Evolutionary conservation across 2,113 vertebrate genomes (phyloP).

Genomic region (Phyllostomus discolor): DNA sequence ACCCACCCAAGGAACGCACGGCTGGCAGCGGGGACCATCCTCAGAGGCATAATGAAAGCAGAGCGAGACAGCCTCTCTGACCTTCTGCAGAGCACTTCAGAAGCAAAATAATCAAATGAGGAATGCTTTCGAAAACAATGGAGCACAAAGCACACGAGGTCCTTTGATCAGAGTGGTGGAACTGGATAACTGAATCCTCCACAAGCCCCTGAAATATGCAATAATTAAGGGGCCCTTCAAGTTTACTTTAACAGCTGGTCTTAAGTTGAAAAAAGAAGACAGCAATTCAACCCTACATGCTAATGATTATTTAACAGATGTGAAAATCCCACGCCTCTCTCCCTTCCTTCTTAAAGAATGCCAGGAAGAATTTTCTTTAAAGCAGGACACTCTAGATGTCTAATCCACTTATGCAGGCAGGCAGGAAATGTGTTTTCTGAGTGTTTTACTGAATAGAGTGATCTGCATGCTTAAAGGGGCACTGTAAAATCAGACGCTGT

Average conservation of each 20-base stretch:
- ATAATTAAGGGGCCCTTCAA: conserved; percentile 48
- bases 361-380: conserved; percentile 44
- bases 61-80: conserved; percentile 41
- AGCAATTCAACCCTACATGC: conserved; percentile 46
- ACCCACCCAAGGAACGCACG: neutral
- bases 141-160: neutral
- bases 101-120: conserved; percentile 60
- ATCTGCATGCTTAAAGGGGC: neutral
- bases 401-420: neutral
- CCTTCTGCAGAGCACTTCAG: conserved; percentile 46
- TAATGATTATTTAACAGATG: conserved; percentile 64
- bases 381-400: conserved; percentile 14
- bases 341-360: neutral
- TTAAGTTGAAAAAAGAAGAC: conserved; percentile 33
- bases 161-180: conserved; percentile 65
- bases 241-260: conserved; percentile 52
- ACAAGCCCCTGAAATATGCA: conserved; percentile 49
- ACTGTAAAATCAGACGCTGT: neutral
- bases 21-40: conserved; percentile 25
- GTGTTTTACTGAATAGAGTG: neutral
- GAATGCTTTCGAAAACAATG: conserved; percentile 64
- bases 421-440: neutral
- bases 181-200: conserved; percentile 44
- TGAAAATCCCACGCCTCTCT: conserved; percentile 17
- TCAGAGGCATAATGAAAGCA: conserved; percentile 17